A percentile compares a stretch with the other conserved stretches of the same genome.
Evolutionary conservation across 2,888 invertebrate genomes (phyloP).

Genomic region (Agrenia bidenticulata): DNA sequence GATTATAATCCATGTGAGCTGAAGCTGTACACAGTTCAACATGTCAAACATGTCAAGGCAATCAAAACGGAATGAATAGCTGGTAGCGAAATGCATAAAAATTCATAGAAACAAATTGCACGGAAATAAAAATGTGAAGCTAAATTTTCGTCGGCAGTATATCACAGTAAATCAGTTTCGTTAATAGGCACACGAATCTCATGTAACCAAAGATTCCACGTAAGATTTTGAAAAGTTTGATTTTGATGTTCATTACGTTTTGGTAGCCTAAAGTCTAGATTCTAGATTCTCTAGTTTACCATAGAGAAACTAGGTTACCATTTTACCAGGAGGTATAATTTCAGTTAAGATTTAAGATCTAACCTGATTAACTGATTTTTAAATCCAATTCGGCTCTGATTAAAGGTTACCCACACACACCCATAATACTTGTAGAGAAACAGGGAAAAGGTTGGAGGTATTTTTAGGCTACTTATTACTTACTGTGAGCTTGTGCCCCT

Average conservation of each 20-base stretch:
- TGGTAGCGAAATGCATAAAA: conserved; percentile 1
- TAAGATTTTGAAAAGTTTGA: too few species aligned
- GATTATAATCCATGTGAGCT: too few species aligned
- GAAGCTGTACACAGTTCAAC: conserved; percentile 5
- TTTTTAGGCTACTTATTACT: too few species aligned
- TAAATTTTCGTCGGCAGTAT: neutral
- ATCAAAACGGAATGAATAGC: conserved; percentile 12
- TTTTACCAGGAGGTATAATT: neutral
- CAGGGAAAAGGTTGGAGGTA: too few species aligned
- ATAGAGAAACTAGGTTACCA: neutral
- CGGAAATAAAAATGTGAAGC: neutral
- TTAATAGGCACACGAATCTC: too few species aligned
- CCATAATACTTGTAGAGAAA: too few species aligned
- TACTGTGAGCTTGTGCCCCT: too few species aligned
- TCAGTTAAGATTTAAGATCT: neutral
- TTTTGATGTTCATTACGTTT: neutral
- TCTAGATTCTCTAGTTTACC: too few species aligned
- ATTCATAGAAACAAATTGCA: neutral
- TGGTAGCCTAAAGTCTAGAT: neutral
- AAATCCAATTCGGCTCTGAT: conserved; percentile 1
- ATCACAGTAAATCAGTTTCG: neutral
- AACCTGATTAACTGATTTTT: neutral
- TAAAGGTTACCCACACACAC: neutral
- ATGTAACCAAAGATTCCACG: too few species aligned
- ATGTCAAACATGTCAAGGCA: conserved; percentile 17